These are phyloP conservation scores for Phyllostomus discolor DNA, from an alignment of 2,113 vertebrate genomes.

Conservation along the genomic window DNA sequence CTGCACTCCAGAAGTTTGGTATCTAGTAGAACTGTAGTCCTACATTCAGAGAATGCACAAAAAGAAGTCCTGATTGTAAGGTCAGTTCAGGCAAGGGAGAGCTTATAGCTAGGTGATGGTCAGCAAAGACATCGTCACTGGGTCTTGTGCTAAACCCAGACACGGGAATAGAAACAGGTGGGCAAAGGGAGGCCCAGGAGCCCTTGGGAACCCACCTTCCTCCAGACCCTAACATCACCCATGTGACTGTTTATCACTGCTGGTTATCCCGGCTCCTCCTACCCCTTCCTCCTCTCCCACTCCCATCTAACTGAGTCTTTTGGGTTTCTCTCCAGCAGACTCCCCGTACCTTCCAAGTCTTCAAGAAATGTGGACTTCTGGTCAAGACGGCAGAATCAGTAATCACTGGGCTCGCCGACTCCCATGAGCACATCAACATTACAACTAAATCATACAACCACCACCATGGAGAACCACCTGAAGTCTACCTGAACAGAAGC, in stretches of 20 bases:
- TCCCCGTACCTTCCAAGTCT: not conserved
- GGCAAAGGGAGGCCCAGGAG: not conserved
- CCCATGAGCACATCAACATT: not conserved
- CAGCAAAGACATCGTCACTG: not conserved
- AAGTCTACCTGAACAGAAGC: not conserved
- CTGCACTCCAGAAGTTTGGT: not conserved
- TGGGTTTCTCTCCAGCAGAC: not conserved
- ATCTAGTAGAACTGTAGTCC: not conserved
- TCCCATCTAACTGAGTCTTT: not conserved
- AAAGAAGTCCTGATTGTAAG: not conserved
- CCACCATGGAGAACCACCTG: not conserved
- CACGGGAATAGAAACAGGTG: not conserved
- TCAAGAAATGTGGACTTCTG: not conserved
- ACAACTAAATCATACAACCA: not conserved
- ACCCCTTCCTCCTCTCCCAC: not conserved
- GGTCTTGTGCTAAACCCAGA: not conserved
- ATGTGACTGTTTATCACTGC: not conserved
- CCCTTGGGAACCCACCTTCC: not conserved
- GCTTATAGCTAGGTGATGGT: not conserved
- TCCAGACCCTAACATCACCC: not conserved
- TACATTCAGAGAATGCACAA: not conserved
- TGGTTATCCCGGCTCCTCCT: not conserved
- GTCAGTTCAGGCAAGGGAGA: not conserved
- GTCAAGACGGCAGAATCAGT: not conserved
- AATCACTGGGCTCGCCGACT: not conserved